Evolutionary conservation across 1,140 invertebrate species (phyloP).

Genomic region (Harpegnathos saltator): DNA sequence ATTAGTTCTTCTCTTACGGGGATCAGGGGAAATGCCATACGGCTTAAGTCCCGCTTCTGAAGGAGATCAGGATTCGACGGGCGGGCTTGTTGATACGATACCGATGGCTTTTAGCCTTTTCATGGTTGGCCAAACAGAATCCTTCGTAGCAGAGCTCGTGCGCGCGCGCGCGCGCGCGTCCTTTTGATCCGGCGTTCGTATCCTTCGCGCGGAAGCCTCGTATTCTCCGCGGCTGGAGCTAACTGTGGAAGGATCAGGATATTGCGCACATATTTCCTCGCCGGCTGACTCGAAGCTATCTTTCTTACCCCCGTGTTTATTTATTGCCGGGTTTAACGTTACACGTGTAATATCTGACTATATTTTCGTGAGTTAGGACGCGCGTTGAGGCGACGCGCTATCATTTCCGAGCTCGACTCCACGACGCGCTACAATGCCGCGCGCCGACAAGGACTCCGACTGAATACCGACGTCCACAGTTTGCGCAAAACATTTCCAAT

Average conservation of each 20-base stretch:
- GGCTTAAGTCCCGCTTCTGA: slow-evolving; percentile 65
- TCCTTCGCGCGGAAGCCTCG: slow-evolving; percentile 31
- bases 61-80: slow-evolving; percentile 66
- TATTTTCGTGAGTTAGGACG: slow-evolving; percentile 33
- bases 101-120: slow-evolving; percentile 77
- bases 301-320: slow-evolving; percentile 62
- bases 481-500: no score
- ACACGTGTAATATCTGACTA: slow-evolving; percentile 58
- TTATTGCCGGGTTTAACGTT: slow-evolving; percentile 62
- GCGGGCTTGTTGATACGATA: slow-evolving; percentile 72
- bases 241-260: slow-evolving; percentile 60
- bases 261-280: slow-evolving; percentile 65
- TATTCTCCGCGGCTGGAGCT: slow-evolving; percentile 17
- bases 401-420: slow-evolving; percentile 27
- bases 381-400: background rate
- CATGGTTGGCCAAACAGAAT: slow-evolving; percentile 76
- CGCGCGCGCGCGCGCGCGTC: slow-evolving; percentile 39
- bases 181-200: slow-evolving; percentile 68
- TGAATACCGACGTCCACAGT: no score
- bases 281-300: slow-evolving; percentile 9
- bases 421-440: background rate
- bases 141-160: slow-evolving; percentile 63
- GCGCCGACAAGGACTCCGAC: background rate
- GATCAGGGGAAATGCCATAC: slow-evolving; percentile 68
- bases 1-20: slow-evolving; percentile 66